These are phyloP conservation scores for Limonius californicus DNA, from an alignment of 1,140 invertebrate genomes.

Conservation along the genomic window DNA sequence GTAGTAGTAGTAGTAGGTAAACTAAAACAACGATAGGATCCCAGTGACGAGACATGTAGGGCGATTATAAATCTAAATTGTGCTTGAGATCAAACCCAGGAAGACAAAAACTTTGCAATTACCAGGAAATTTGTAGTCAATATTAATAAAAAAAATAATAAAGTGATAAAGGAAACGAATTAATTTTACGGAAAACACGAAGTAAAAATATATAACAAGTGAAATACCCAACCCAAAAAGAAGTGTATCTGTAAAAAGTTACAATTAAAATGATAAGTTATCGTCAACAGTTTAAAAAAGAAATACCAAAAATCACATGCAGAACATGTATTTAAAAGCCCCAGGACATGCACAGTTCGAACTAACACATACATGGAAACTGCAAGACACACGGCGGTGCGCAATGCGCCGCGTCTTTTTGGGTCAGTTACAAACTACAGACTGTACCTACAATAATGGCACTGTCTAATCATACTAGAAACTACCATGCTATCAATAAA, in stretches of 20 bases:
- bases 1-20: neutral
- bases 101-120: constrained; percentile 32
- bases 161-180: constrained; percentile 14
- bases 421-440: constrained; percentile 46
- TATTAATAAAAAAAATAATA: constrained; percentile 4
- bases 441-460: constrained; percentile 40
- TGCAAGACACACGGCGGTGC: constrained; percentile 21
- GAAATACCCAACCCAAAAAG: constrained; percentile 16
- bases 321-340: constrained; percentile 22
- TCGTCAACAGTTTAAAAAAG: neutral
- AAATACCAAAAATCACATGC: neutral
- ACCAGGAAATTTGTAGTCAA: constrained; percentile 16
- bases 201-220: constrained; percentile 6
- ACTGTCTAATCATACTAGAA: constrained; percentile 29
- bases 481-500: constrained; percentile 14
- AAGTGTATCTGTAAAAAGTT: constrained; percentile 8
- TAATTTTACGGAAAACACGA: constrained; percentile 11
- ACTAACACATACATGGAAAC: constrained; percentile 17
- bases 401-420: constrained; percentile 41
- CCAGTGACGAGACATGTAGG: neutral
- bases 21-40: neutral
- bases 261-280: neutral
- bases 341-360: constrained; percentile 23
- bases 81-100: constrained; percentile 40
- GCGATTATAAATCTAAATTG: constrained; percentile 24